Conservation (phyloP, 2,888 invertebrate genomes). For the Hipparchia semele region DNA sequence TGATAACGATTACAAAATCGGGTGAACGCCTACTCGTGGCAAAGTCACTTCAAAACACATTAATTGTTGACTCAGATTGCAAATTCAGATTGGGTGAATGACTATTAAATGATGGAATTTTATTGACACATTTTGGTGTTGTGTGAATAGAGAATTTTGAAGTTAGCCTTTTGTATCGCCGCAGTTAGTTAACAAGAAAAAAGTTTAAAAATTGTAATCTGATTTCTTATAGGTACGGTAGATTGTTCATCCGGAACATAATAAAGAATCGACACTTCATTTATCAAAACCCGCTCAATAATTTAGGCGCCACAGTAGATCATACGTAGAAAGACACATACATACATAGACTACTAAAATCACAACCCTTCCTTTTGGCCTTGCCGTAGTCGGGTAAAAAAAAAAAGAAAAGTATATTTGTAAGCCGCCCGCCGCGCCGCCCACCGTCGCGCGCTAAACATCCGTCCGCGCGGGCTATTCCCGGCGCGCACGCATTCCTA, state of each 20-base stretch:
- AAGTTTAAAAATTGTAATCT: too few relatives aligned
- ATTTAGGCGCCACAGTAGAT: too few relatives aligned
- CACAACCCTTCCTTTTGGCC: too few relatives aligned
- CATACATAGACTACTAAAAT: too few relatives aligned
- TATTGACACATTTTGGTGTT: neutral
- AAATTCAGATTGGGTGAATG: neutral
- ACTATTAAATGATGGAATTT: neutral
- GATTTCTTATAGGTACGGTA: too few relatives aligned
- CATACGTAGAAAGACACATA: too few relatives aligned
- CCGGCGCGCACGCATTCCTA: conserved; percentile 68
- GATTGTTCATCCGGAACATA: too few relatives aligned
- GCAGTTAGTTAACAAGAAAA: too few relatives aligned
- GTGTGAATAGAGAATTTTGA: too few relatives aligned
- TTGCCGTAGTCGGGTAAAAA: conserved; percentile 20
- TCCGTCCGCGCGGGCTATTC: conserved; percentile 72
- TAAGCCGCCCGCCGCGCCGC: conserved; percentile 43
- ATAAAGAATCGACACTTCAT: too few relatives aligned
- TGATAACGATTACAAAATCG: too few relatives aligned
- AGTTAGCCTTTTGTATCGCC: neutral
- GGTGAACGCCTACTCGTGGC: neutral
- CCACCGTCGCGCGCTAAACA: conserved; percentile 66
- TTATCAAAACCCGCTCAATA: too few relatives aligned
- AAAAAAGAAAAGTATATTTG: conserved; percentile 12
- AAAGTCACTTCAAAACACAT: neutral
- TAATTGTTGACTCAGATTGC: neutral